A percentile compares a stretch with the other conserved stretches of the same genome.
Conservation (phyloP, 2,113 vertebrate genomes). For the Thryonomys swinderianus region DNA sequence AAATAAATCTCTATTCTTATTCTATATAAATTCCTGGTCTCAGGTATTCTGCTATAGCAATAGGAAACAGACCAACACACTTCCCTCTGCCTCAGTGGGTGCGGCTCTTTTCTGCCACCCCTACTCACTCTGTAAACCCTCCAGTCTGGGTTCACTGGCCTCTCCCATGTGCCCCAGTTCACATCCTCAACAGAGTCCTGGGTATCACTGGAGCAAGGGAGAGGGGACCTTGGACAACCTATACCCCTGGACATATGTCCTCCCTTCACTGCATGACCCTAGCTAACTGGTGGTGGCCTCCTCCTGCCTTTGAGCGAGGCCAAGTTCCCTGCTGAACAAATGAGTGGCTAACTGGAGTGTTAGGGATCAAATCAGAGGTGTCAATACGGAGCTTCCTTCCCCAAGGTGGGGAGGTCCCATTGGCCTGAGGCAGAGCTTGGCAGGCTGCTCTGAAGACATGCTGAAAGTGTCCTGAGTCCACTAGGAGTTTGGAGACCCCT, state of each 20-base stretch:
- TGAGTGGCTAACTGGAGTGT: too few relatives aligned
- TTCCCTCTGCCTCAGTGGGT: neutral
- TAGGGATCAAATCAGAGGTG: neutral
- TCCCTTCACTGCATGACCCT: fast-evolving
- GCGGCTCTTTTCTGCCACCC: neutral
- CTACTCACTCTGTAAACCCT: neutral
- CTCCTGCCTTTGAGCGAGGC: neutral
- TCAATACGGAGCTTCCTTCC: neutral
- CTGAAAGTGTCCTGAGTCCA: neutral
- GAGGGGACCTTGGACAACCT: neutral
- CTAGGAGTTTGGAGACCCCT: neutral
- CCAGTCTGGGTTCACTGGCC: neutral
- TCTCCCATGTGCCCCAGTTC: neutral
- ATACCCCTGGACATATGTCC: neutral
- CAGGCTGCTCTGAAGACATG: neutral
- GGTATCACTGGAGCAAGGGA: neutral
- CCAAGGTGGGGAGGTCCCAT: fast-evolving
- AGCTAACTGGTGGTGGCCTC: neutral
- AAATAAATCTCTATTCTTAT: neutral
- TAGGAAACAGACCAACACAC: neutral
- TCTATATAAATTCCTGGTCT: neutral
- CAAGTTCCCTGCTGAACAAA: neutral
- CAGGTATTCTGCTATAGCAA: neutral
- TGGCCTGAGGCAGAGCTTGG: neutral
- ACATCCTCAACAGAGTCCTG: neutral